phyloP scores from a whole-genome alignment of 2,797 vertebrate species.

The Todus mexicanus region DNA sequence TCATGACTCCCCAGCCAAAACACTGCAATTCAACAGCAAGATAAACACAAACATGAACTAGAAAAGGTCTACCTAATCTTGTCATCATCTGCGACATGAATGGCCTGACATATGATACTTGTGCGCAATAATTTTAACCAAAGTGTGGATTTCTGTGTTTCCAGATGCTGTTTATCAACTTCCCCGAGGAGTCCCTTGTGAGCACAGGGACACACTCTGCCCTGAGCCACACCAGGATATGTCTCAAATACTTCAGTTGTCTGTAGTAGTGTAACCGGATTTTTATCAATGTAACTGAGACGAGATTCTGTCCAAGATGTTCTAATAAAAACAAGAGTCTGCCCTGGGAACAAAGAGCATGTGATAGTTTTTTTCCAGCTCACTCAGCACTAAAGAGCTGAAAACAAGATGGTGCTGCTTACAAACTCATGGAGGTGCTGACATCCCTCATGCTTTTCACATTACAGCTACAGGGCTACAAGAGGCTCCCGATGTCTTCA shows the following conservation, averaged over 20 bases:
- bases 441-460: not conserved
- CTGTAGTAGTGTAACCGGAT: constrained; percentile 31
- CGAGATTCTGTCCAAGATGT: constrained; percentile 7
- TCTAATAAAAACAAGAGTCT: constrained; percentile 40
- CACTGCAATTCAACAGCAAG: not conserved
- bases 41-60: not conserved
- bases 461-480: not conserved
- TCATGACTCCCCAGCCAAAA: not conserved
- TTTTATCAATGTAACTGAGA: constrained; percentile 8
- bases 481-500: not conserved
- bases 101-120: not conserved
- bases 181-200: not conserved
- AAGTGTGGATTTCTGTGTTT: not conserved
- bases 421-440: not conserved
- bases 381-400: not conserved
- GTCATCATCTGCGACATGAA: not conserved
- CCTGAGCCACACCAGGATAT: not conserved
- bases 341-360: constrained; percentile 25
- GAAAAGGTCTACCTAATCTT: constrained; percentile 18
- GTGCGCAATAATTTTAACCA: not conserved
- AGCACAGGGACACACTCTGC: not conserved
- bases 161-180: not conserved
- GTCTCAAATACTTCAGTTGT: not conserved
- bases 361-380: not conserved
- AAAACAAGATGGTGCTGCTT: not conserved